Conservation (phyloP, 2,888 invertebrate genomes). For the Andricus quercusramuli region DNA sequence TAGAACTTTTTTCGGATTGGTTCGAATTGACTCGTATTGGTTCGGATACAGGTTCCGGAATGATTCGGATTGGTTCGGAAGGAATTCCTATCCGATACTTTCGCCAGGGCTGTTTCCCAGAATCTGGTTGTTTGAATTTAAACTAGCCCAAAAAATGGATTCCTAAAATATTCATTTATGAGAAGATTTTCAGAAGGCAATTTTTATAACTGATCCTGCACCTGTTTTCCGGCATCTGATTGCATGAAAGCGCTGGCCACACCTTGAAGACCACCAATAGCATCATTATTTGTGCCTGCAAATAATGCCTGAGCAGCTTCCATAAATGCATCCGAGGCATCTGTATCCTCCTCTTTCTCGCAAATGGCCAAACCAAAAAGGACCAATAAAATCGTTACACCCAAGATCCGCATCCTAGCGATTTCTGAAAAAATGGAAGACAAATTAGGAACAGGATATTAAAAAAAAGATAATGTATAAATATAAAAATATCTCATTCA, state of each 20-base stretch:
- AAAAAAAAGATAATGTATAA: not conserved
- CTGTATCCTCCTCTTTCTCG: constrained; percentile 77
- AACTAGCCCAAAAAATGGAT: too few relatives aligned
- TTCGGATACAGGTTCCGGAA: too few relatives aligned
- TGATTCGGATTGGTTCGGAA: too few relatives aligned
- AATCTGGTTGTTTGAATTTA: too few relatives aligned
- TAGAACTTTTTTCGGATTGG: too few relatives aligned
- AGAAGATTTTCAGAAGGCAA: not conserved
- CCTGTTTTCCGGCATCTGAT: constrained; percentile 83
- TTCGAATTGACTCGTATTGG: too few relatives aligned
- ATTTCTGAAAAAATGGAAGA: constrained; percentile 42
- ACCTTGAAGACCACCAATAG: constrained; percentile 82
- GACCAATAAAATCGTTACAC: constrained; percentile 62
- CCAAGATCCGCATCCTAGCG: constrained; percentile 66
- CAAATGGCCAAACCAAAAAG: constrained; percentile 61
- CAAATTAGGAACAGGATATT: not conserved
- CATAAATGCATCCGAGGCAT: constrained; percentile 83
- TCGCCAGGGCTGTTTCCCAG: too few relatives aligned
- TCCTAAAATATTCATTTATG: not conserved
- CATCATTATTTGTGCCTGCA: constrained; percentile 80
- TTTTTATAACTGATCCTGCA: constrained; percentile 69
- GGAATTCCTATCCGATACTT: too few relatives aligned
- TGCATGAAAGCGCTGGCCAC: constrained; percentile 86
- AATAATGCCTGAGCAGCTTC: constrained; percentile 86
- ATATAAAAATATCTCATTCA: not conserved